phyloP scores from a whole-genome alignment of 2,113 vertebrate genomes.

The Alligator mississippiensis region DNA sequence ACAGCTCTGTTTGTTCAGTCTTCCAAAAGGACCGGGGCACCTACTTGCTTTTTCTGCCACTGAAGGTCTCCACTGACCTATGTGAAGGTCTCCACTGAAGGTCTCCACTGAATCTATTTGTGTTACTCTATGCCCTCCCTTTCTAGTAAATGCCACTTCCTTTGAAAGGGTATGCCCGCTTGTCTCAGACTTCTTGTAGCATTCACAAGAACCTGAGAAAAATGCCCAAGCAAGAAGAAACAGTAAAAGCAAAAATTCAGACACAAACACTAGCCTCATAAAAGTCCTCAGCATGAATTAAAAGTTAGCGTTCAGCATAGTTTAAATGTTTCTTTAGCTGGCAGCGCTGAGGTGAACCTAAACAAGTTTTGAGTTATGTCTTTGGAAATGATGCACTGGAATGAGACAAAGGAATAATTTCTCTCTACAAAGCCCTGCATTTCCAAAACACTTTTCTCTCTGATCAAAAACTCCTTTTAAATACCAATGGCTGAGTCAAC shows the following conservation, averaged over 20 bases:
- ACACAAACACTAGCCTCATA: not conserved
- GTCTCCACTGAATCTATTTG: not conserved
- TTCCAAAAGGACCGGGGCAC: not conserved
- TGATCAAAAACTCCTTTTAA: constrained; percentile 37
- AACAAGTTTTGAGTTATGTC: constrained; percentile 49
- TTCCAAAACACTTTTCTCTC: constrained; percentile 28
- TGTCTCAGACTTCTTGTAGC: constrained; percentile 3
- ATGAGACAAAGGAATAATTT: constrained; percentile 50
- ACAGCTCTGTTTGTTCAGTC: too few relatives aligned
- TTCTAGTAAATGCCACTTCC: not conserved
- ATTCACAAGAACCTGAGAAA: not conserved
- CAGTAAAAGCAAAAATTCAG: not conserved
- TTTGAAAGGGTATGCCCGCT: not conserved
- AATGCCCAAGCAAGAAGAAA: not conserved
- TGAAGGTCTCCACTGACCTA: not conserved
- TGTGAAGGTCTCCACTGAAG: too few relatives aligned
- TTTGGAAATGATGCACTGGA: constrained; percentile 36
- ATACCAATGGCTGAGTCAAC: constrained; percentile 3
- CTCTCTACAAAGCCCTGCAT: constrained; percentile 63
- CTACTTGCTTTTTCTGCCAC: not conserved
- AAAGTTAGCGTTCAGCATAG: not conserved
- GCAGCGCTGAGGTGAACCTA: not conserved
- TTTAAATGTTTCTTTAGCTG: constrained; percentile 34
- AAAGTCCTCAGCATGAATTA: not conserved
- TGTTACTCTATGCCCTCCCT: not conserved